Base-by-base conservation (phyloP, 2,113 vertebrate genomes). In the Pangasianodon hypophthalmus region DNA sequence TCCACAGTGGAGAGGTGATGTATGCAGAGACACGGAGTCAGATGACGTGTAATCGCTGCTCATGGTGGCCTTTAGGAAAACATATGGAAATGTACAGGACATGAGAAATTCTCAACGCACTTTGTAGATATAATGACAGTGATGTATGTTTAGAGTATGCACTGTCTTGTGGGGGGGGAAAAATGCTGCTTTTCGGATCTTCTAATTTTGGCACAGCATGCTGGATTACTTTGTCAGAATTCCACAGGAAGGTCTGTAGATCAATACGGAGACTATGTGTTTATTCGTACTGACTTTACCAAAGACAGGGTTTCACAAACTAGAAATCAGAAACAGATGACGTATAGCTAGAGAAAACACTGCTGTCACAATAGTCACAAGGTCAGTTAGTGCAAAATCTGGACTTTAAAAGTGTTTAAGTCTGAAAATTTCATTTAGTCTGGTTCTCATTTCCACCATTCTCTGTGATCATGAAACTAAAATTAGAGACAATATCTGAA, bases 61-160 rank as follows among this genome's bases (percentile, higher is more conserved):
- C 50, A 18, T 10, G 54, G 91, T 84, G 91, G 87, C 88, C 83
- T 88, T 90, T 48, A 24, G 86, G 54, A 50, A 83, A 46, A 41
- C 60, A 11, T 64, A 91, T 52, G 24, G 58, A n/a, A 52, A 60
- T 84, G 24, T 56, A 48, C 64, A 52, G 75, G 46, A 80, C 56
- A 50, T 81, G 19, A 71, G 16, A 86, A 77, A 84, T 69, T 77
- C 29, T 87, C 13, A 18, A 84, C 52, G 89, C 87, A 88, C 89
- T 89, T 87, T 89, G 79, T 62, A 56, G 81, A 44, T 29, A 44
- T n/a, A 52, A 11, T 62, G 50, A 46, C 41, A 14, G 58, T 9
- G 37, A 29, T 50, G 52, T 60, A 79, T 60, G 2, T 88, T 79
- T 54, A 48, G n/a, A 46, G 48, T 18, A 58, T 24, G 60, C 54